A percentile compares a stretch with the other conserved stretches of the same genome.
Evolutionary conservation across 2,888 invertebrate species (phyloP).

Genomic region (Drosophila niveifrons): DNA sequence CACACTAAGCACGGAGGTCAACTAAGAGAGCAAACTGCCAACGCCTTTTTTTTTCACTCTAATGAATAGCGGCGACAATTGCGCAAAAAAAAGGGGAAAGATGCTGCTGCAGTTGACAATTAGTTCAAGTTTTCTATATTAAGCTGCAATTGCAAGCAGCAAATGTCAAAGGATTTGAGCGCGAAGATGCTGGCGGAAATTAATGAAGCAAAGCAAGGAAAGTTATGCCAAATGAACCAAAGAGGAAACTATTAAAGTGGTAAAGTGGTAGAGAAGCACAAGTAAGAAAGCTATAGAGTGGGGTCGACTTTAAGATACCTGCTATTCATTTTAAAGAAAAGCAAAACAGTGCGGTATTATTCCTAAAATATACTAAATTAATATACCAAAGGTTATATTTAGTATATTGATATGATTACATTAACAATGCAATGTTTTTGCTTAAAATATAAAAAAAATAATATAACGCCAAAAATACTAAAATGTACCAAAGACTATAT

Average conservation of each 20-base stretch:
- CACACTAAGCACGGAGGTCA: constrained; percentile 47
- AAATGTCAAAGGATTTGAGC: constrained; percentile 10
- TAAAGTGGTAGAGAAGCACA: not conserved
- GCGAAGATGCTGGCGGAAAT: not conserved
- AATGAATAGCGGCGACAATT: constrained; percentile 12
- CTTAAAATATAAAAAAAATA: too few relatives aligned
- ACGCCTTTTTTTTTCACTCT: not conserved
- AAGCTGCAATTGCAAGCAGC: constrained; percentile 9
- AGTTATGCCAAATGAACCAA: not conserved
- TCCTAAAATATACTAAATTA: too few relatives aligned
- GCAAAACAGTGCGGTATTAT: too few relatives aligned
- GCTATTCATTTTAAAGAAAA: too few relatives aligned
- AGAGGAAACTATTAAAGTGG: not conserved
- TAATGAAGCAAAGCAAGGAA: not conserved
- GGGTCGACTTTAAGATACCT: too few relatives aligned
- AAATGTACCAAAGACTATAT: too few relatives aligned
- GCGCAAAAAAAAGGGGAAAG: not conserved
- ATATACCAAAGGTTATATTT: too few relatives aligned
- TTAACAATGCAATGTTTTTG: too few relatives aligned
- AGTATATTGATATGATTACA: too few relatives aligned
- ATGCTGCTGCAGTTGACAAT: constrained; percentile 15
- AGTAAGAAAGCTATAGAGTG: not conserved
- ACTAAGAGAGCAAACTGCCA: constrained; percentile 9
- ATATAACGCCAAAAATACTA: too few relatives aligned
- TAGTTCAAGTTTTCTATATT: constrained; percentile 6